Evolutionary conservation across 1,140 invertebrate genomes (phyloP), one percentile per base, ranked within the genome.

Genomic region (Microplitis mediator): DNA sequence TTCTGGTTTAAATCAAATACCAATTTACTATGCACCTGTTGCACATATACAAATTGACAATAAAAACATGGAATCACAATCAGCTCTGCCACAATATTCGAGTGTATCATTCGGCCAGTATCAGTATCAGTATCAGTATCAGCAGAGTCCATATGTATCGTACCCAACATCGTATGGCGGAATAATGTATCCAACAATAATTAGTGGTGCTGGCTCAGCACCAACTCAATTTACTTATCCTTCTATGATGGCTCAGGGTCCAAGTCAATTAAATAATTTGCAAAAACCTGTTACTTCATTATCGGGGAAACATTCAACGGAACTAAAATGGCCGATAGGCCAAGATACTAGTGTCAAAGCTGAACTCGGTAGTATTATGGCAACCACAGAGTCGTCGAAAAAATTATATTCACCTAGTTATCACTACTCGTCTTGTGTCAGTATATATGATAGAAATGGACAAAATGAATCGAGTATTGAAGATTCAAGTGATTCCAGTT

Each of bases 301-400:
- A 31, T 4, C 35, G 54, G 3, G 34, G 71, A 8, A 77, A 78
- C 76, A 78, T 50, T 72, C 54, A 56, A 51, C 14, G 2, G 75
- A 78, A 13, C 60, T 9, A 5, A 82, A 89, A 69, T 79, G 85
- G 13, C 85, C 90, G 9, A 84, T 87, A 0, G 90, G 89, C 32
- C 89, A 89, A 79, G 88, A 89, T 2, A 91, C 90, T 0, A 91
- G 90, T 14, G 85, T 91, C 0, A 91, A 91, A 78, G 91, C 88
- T 0, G 91, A 92, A 76, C 89, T 89, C 4, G 89, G 91, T 1
- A 91, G 90, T 73, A 87, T 77, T 4, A 84, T 88, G 77, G 84
- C 84, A 0, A 79, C 88, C 76, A 89, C 89, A 16, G 89, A 91
- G 76, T 87, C 86, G 68, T 90, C 90, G 1, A 90, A 90, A 74